Base-by-base conservation (phyloP, 2,888 invertebrate species). In the Tubulanus polymorphus region DNA sequence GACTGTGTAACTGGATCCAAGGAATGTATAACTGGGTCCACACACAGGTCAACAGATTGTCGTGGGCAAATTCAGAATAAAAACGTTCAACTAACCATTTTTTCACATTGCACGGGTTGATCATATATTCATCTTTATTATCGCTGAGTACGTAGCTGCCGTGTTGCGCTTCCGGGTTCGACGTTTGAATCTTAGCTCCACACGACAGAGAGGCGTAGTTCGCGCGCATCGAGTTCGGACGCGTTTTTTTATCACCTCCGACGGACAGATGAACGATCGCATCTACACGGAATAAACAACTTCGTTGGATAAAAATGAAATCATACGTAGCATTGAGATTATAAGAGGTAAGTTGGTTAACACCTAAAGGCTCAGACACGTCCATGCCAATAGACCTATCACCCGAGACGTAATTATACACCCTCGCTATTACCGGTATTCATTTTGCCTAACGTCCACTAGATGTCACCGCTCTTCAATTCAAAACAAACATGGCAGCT, bases 171-270 rank as follows among this genome's bases (percentile, higher is more conserved):
- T 96, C 97, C 0, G 90, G 87, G 81, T 99, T 99, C 2, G 90
- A 87, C 25, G 90, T 89, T 2, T 95, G 87, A 29, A 99, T 86
- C 83, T 99, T 99, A 0, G 99, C 95, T 0, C 97, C 97, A 81
- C 99, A 99, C 72, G 93, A 94, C 3, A 89, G 88, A 0, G 94
- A 92, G 1, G 97, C 97, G 79, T 95, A 97, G 80, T 99, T 99
- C 78, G 93, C 93, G 66, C 89, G 87, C 58, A 69, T 71, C 37
- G 53, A 61, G 3, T 20, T 55, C 15, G 32, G 26, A 3, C 29
- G 26, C 8, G 27, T 28, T 18, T n/a, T 6, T 18, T 48, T n/a
- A 12, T 18, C 23, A 18, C 48, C 48, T 8, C n/a, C 26, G 5
- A 18, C 6, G 20, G 15, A 15, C n/a, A 35, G n/a, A 35, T 15